Percentiles rank a stretch among this genome's conserved stretches.
Evolutionary conservation across 2,888 invertebrate species (phyloP).

Genomic region (Trisateles emortualis): DNA sequence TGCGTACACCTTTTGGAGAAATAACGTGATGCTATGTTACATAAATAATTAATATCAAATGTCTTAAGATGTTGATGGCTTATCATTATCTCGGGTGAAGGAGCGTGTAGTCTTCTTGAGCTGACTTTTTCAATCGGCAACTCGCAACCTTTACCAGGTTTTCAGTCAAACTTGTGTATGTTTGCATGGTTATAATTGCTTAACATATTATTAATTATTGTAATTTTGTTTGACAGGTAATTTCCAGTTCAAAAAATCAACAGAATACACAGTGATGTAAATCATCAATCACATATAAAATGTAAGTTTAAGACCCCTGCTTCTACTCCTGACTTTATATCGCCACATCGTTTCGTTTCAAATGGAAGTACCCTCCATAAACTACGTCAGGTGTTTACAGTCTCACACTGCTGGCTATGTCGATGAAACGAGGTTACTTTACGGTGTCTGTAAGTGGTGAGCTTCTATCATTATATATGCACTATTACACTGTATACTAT

Average conservation of each 20-base stretch:
- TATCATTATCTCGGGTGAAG: too few species aligned
- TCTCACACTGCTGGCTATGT: slow-evolving; percentile 23
- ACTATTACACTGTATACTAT: not conserved
- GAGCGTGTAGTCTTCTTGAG: too few species aligned
- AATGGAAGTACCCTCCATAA: not conserved
- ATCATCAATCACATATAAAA: not conserved
- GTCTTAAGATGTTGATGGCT: too few species aligned
- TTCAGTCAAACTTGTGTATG: too few species aligned
- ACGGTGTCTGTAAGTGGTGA: slow-evolving; percentile 22
- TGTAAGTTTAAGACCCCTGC: not conserved
- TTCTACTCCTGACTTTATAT: not conserved
- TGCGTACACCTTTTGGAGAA: too few species aligned
- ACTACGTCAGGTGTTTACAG: slow-evolving; percentile 14
- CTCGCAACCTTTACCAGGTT: too few species aligned
- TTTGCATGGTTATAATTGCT: not conserved
- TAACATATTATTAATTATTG: not conserved
- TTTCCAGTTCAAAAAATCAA: not conserved
- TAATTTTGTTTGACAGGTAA: not conserved
- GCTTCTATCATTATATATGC: slow-evolving; percentile 20
- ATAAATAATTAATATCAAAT: too few species aligned
- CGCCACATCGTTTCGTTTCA: not conserved
- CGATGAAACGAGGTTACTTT: slow-evolving; percentile 18
- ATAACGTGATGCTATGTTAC: too few species aligned
- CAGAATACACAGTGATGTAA: not conserved
- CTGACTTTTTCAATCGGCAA: too few species aligned